Percentiles rank a stretch among this genome's conserved stretches.
Evolutionary conservation across 2,888 invertebrate species (phyloP).

Genomic region (Schrankia costaestrigalis): DNA sequence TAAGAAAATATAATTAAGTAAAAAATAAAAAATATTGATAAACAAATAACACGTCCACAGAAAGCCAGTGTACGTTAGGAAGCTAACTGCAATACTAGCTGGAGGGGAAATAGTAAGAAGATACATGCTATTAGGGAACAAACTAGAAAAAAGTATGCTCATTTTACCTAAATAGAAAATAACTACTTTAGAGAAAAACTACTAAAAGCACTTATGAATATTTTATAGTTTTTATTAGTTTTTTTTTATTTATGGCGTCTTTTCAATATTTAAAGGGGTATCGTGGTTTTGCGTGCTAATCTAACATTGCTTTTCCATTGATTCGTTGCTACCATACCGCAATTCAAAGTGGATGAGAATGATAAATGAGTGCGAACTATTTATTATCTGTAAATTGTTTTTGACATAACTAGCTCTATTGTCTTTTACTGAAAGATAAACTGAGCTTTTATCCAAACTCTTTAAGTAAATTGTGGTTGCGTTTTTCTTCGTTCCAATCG

Average conservation of each 20-base stretch:
- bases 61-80: conserved; percentile 64
- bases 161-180: neutral
- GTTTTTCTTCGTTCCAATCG: conserved; percentile 2
- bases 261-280: too few relatives aligned
- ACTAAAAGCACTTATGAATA: too few relatives aligned
- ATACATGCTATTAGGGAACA: conserved; percentile 43
- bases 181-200: too few relatives aligned
- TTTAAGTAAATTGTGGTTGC: conserved; percentile 7
- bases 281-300: conserved; percentile 18
- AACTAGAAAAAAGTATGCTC: conserved; percentile 7
- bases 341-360: conserved; percentile 46
- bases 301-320: conserved; percentile 12
- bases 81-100: conserved; percentile 32
- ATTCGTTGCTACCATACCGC: conserved; percentile 23
- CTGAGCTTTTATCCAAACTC: neutral
- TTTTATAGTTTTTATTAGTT: too few relatives aligned
- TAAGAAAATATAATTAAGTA: too few relatives aligned
- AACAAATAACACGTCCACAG: conserved; percentile 59
- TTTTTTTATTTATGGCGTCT: too few relatives aligned
- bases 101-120: conserved; percentile 18
- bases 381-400: too few relatives aligned
- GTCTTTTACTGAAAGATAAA: conserved; percentile 3
- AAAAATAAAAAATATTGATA: conserved; percentile 47
- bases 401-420: too few relatives aligned
- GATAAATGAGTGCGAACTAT: conserved; percentile 45